Evolutionary conservation across 1,140 invertebrate genomes (phyloP).

Genomic region (Panulirus ornatus): DNA sequence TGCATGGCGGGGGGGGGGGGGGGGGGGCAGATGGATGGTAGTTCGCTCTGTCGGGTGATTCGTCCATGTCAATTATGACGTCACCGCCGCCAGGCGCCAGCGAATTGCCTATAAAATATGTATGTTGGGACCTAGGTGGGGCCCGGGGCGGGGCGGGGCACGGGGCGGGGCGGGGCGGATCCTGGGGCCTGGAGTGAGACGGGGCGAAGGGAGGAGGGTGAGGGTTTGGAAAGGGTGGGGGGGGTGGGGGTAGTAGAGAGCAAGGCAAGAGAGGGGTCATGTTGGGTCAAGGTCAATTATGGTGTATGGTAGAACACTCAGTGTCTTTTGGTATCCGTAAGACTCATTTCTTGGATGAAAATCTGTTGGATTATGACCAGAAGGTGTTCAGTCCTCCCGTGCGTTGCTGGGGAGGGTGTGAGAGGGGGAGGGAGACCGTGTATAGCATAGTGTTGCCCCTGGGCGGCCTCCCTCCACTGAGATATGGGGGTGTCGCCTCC

Average conservation of each 20-base stretch:
- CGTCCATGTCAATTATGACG: constrained; percentile 27
- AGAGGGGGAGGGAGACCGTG: background rate
- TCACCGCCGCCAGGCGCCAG: background rate
- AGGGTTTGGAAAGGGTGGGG: background rate
- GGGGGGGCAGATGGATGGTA: no score
- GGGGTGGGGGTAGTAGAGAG: background rate
- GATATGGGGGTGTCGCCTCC: no score
- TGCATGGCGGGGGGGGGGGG: no score
- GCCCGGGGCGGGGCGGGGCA: background rate
- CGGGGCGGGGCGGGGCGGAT: background rate
- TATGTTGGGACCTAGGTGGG: background rate
- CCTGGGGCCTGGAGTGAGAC: background rate
- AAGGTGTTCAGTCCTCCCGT: no score
- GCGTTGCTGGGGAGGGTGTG: no score
- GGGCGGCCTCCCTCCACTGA: no score
- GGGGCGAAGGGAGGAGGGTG: background rate
- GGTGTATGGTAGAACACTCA: no score
- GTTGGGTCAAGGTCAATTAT: no score
- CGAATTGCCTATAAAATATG: constrained; percentile 44
- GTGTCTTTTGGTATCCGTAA: no score
- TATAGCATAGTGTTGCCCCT: background rate
- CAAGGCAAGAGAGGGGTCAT: no score
- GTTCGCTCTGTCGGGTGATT: background rate
- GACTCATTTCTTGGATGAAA: no score
- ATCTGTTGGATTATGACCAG: no score